Evolutionary conservation across 2,888 invertebrate genomes (phyloP), one percentile per base, ranked within the genome.

Genomic region (Ryuthela nishihirai): DNA sequence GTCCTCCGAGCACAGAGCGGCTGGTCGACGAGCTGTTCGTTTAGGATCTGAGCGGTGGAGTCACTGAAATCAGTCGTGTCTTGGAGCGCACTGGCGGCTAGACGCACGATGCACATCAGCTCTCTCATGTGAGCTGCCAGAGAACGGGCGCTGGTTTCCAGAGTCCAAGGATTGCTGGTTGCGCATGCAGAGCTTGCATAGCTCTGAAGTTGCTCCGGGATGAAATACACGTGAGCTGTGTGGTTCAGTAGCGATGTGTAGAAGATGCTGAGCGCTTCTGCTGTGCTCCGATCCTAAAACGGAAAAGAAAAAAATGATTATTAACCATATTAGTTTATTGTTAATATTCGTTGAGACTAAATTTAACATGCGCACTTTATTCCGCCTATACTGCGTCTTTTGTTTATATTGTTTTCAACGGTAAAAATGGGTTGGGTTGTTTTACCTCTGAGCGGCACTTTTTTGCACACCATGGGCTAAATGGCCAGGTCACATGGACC

Each of bases 201-300:
- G 12, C 18, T 20, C 15, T 53, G 25, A 7, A 53, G 44, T 25
- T 62, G 52, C 15, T 53, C 35, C 20, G 55, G 45, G 6, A 59
- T 59, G 26, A 59, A 60, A 26, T 52, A 59, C 2, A 59, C 40
- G 21, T 64, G 62, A 4, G 64, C 64, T 6, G 64, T 64, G 46
- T 62, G 62, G 32, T 64, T 64, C 12, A 62, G 41, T 26, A 64
- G 21, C 5, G 64, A 62, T 6, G 53, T 54, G 39, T 64, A 62
- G 26, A 59, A 50, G 20, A 38, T 18, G n/a, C 47, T 46, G 25
- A 62, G 43, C 4, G 56, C 47, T 15, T 52, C 54, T 4, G 50
- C 9, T 2, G 50, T 45, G 4, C 21, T 9, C 12, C 39, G 26
- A 17, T 47, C 44, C 64, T 64, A 26, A 1, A 58, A 52, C 7